Evolutionary conservation across 2,888 invertebrate species (phyloP).

Genomic region (Gandaritis pyraliata): DNA sequence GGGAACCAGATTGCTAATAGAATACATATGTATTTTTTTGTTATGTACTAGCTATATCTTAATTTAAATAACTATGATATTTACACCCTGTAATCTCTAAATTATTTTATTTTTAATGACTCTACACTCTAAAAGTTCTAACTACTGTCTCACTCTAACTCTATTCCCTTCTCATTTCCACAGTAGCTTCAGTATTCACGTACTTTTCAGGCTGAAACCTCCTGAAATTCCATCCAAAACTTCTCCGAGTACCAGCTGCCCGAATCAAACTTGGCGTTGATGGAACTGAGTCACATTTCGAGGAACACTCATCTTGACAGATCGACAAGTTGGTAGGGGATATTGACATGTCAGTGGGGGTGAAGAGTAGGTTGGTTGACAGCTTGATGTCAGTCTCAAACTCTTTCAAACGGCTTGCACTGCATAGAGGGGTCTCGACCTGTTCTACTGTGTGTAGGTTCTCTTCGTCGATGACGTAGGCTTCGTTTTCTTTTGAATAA

Average conservation of each 20-base stretch:
- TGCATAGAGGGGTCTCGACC: slow-evolving; percentile 90
- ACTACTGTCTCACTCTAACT: not conserved
- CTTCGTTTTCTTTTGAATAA: slow-evolving; percentile 83
- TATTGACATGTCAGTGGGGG: slow-evolving; percentile 53
- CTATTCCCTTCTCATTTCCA: slow-evolving; percentile 20
- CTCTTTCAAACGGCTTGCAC: slow-evolving; percentile 87
- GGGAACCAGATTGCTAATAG: too few relatives aligned
- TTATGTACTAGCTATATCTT: too few relatives aligned
- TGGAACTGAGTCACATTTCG: slow-evolving; percentile 54
- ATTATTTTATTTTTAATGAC: not conserved
- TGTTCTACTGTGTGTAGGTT: slow-evolving; percentile 87
- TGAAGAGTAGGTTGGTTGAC: slow-evolving; percentile 57
- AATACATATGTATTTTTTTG: too few relatives aligned
- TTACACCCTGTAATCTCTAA: not conserved
- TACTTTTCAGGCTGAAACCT: slow-evolving; percentile 62
- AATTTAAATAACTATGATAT: not conserved
- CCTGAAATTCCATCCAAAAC: slow-evolving; percentile 71
- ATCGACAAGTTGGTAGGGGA: slow-evolving; percentile 60
- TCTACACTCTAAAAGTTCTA: too few relatives aligned
- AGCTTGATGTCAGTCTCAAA: slow-evolving; percentile 68
- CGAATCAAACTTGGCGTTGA: slow-evolving; percentile 63
- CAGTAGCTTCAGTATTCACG: slow-evolving; percentile 30
- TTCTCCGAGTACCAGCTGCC: slow-evolving; percentile 62
- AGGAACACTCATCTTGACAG: slow-evolving; percentile 52
- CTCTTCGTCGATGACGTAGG: slow-evolving; percentile 86